Percentiles rank a stretch among this genome's conserved stretches.
Conservation (phyloP, 2,113 vertebrate species). For the Carassius auratus region DNA sequence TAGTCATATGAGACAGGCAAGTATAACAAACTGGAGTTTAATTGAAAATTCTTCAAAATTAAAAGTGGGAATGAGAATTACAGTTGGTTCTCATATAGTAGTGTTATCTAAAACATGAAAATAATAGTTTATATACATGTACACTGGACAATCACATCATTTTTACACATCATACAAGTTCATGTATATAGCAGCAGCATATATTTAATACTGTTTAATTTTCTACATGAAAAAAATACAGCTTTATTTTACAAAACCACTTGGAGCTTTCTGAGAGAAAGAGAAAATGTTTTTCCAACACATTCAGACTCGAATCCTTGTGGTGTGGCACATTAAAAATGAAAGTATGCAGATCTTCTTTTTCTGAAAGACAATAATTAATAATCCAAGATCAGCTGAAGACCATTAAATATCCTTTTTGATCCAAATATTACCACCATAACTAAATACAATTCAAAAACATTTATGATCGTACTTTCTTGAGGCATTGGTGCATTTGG, state of each 20-base stretch:
- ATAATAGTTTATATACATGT: constrained; percentile 81
- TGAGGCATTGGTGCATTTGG: background rate
- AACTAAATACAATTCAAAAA: background rate
- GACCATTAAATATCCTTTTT: background rate
- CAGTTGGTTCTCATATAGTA: constrained; percentile 31
- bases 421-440: background rate
- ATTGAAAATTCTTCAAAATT: background rate
- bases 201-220: constrained; percentile 80
- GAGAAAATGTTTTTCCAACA: constrained; percentile 62
- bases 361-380: constrained; percentile 77
- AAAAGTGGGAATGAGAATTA: constrained; percentile 20
- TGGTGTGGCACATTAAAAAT: constrained; percentile 76
- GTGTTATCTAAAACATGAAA: constrained; percentile 76
- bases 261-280: constrained; percentile 60
- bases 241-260: constrained; percentile 84
- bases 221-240: constrained; percentile 85
- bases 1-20: background rate
- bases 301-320: constrained; percentile 51
- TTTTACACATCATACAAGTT: constrained; percentile 79
- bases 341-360: constrained; percentile 85
- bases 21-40: constrained; percentile 22
- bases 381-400: background rate
- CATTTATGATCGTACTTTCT: too few relatives aligned
- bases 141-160: constrained; percentile 77
- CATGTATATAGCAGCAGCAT: constrained; percentile 79